phyloP scores from a whole-genome alignment of 2,888 invertebrate genomes.

The Clunio marinus region DNA sequence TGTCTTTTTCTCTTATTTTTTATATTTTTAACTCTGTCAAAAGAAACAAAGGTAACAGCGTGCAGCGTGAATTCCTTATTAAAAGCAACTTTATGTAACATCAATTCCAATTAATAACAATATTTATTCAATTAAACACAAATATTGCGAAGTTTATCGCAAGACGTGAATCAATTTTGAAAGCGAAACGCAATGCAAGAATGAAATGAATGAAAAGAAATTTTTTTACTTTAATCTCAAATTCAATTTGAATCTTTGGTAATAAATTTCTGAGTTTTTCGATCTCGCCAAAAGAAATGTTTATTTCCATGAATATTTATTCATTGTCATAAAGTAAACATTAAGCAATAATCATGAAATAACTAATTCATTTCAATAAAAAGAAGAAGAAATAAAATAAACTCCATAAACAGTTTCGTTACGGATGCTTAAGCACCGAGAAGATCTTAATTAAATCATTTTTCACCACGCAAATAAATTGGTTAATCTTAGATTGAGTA shows the following conservation, averaged over 20 bases:
- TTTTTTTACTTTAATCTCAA: too few relatives aligned
- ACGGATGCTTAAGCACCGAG: conserved; percentile 15
- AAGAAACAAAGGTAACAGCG: too few relatives aligned
- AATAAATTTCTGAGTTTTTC: neutral
- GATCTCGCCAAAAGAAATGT: neutral
- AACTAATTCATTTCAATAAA: neutral
- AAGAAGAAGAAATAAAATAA: neutral
- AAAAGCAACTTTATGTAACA: neutral
- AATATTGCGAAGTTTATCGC: neutral
- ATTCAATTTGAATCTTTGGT: too few relatives aligned
- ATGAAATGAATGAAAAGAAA: too few relatives aligned
- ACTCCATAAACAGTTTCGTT: neutral
- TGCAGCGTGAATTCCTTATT: too few relatives aligned
- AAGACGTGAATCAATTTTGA: conserved; percentile 3
- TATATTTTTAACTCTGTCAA: too few relatives aligned
- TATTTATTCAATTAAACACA: conserved; percentile 7
- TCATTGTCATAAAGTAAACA: neutral
- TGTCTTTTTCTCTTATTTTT: neutral
- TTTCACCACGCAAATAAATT: conserved; percentile 13
- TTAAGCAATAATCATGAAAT: neutral
- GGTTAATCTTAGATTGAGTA: conserved; percentile 19
- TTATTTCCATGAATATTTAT: neutral
- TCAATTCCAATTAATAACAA: conserved; percentile 14
- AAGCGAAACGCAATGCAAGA: conserved; percentile 1
- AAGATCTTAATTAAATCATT: conserved; percentile 21